These are phyloP conservation scores for Nowickia ferox DNA, from an alignment of 2,888 invertebrate genomes.

Conservation along the genomic window DNA sequence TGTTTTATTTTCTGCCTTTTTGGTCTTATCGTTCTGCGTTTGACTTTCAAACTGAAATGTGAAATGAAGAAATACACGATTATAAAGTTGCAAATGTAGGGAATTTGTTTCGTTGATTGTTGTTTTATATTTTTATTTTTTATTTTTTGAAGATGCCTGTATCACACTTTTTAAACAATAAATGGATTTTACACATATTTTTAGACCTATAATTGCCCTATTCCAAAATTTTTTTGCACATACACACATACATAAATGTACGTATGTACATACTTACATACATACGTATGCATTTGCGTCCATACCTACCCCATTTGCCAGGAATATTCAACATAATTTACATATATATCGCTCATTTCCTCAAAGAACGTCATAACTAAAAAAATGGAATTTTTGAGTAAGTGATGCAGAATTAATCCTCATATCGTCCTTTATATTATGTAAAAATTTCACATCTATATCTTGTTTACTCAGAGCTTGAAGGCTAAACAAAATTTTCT, in stretches of 20 bases:
- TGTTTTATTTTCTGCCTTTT: slow-evolving; percentile 35
- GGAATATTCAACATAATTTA: too few species aligned
- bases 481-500: too few species aligned
- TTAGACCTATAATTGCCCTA: slow-evolving; percentile 10
- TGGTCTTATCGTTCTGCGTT: slow-evolving; percentile 59
- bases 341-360: too few species aligned
- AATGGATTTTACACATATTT: slow-evolving; percentile 38
- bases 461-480: too few species aligned
- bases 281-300: not conserved
- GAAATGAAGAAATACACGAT: slow-evolving; percentile 33
- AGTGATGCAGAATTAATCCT: too few species aligned
- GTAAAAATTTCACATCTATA: too few species aligned
- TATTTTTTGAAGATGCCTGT: slow-evolving; percentile 16
- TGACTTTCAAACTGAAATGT: slow-evolving; percentile 59
- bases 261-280: not conserved
- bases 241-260: not conserved
- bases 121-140: slow-evolving; percentile 10
- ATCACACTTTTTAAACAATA: slow-evolving; percentile 40
- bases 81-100: slow-evolving; percentile 59
- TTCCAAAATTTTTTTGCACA: not conserved
- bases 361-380: too few species aligned
- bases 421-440: too few species aligned
- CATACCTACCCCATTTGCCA: too few species aligned
- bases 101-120: slow-evolving; percentile 39
- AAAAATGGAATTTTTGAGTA: too few species aligned